Percentiles rank a stretch among this genome's conserved stretches.
Conservation (phyloP, 2,113 vertebrate genomes). For the Crotalus helleri region DNA sequence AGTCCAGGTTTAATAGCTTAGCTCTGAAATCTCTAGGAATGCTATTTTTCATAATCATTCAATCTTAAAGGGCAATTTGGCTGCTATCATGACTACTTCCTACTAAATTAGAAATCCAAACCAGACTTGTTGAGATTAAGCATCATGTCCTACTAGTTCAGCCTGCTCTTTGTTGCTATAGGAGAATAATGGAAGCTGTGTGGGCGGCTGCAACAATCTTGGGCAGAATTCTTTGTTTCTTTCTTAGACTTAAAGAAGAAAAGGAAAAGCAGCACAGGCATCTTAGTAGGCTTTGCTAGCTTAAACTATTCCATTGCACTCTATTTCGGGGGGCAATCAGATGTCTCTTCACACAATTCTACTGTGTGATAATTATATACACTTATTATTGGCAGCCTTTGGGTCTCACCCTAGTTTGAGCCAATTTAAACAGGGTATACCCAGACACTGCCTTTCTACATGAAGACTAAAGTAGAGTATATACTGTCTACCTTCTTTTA, state of each 20-base stretch:
- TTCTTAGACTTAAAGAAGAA: background rate
- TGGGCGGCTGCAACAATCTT: background rate
- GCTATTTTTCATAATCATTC: constrained; percentile 28
- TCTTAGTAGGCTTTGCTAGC: background rate
- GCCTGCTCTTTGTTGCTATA: background rate
- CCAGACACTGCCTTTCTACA: background rate
- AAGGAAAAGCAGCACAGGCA: background rate
- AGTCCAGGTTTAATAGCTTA: constrained; percentile 24
- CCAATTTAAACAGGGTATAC: background rate
- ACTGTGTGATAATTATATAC: background rate
- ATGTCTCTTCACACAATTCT: background rate
- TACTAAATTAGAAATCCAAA: constrained; percentile 7
- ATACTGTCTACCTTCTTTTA: too few relatives aligned
- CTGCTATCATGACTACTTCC: constrained; percentile 11
- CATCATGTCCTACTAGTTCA: background rate
- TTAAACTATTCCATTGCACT: background rate
- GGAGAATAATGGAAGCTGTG: background rate
- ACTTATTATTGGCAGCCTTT: background rate
- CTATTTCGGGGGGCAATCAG: background rate
- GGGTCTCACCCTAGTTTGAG: background rate
- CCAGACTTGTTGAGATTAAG: background rate
- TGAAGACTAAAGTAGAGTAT: background rate
- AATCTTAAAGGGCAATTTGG: constrained; percentile 1
- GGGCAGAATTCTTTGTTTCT: background rate
- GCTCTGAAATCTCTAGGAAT: constrained; percentile 45